phyloP scores from a whole-genome alignment of 2,888 invertebrate genomes.

The Drosophila yooni region DNA sequence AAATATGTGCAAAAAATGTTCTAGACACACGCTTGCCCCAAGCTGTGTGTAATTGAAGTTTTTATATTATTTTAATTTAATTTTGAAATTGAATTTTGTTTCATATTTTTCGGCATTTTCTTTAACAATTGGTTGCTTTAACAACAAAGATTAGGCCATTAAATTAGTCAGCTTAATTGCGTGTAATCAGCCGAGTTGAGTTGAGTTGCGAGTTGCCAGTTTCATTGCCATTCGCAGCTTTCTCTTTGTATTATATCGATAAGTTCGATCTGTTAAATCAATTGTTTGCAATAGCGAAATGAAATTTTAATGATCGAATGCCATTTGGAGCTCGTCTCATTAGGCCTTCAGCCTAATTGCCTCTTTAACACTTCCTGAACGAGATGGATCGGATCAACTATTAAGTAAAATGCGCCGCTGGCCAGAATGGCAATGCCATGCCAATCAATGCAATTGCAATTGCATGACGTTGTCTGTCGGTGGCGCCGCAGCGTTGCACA shows the following conservation, averaged over 20 bases:
- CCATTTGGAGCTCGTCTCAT: conserved; percentile 25
- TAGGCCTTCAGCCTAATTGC: conserved; percentile 9
- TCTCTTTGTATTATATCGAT: background rate
- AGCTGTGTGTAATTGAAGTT: no score
- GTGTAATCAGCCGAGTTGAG: background rate
- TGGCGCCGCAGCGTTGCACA: conserved; percentile 54
- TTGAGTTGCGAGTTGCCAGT: background rate
- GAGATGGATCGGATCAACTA: conserved; percentile 36
- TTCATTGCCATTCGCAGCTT: background rate
- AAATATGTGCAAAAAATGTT: no score
- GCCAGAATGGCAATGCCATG: conserved; percentile 68
- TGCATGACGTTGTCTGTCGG: conserved; percentile 26
- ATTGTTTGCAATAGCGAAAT: background rate
- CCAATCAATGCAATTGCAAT: conserved; percentile 69
- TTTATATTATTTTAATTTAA: no score
- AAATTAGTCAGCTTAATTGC: background rate
- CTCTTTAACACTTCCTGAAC: conserved; percentile 40
- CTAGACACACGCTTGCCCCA: no score
- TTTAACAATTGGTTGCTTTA: background rate
- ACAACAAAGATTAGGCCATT: background rate
- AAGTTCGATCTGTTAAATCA: conserved; percentile 7
- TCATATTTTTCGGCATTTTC: background rate
- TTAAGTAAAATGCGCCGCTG: conserved; percentile 36
- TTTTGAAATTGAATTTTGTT: background rate
- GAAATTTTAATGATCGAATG: conserved; percentile 9